These are phyloP conservation scores for Leiothrix lutea DNA, from an alignment of 2,113 vertebrate species.

Conservation along the genomic window DNA sequence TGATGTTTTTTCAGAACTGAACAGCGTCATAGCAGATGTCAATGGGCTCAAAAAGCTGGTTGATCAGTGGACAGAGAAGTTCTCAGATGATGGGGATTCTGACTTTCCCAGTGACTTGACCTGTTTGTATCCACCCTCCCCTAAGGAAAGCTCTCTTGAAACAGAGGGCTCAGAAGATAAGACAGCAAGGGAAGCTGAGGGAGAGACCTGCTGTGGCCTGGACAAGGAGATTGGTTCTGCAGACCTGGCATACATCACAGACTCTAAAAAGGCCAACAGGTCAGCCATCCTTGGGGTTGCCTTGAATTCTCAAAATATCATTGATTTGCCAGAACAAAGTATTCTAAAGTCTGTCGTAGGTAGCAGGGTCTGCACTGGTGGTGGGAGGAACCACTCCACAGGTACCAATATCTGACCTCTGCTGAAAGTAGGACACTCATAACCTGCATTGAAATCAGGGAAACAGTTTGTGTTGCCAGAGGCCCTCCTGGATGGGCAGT, in stretches of 20 bases:
- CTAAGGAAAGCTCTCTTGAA: conserved; percentile 74
- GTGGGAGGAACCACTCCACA: not conserved
- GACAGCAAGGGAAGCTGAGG: not conserved
- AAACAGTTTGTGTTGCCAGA: not conserved
- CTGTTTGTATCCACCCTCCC: conserved; percentile 69
- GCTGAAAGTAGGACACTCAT: rapidly evolving
- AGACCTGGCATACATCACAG: not conserved
- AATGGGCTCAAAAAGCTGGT: conserved; percentile 80
- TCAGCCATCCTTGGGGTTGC: conserved; percentile 44
- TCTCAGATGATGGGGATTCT: conserved; percentile 75
- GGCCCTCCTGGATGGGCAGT: not conserved
- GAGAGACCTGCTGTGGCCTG: conserved; percentile 18
- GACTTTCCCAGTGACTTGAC: conserved; percentile 73
- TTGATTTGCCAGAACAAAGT: not conserved
- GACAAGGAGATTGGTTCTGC: conserved; percentile 6
- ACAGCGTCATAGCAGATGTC: conserved; percentile 82
- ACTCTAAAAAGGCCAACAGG: conserved; percentile 63
- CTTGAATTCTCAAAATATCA: not conserved
- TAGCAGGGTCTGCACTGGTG: not conserved
- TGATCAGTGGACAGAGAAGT: conserved; percentile 78
- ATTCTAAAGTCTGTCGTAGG: not conserved
- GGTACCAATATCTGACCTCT: not conserved
- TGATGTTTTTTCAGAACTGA: conserved; percentile 83
- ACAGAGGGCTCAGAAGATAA: conserved; percentile 49
- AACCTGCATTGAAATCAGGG: not conserved